These are phyloP conservation scores for Cephonodes hylas DNA, from an alignment of 2,888 invertebrate genomes.

Conservation along the genomic window DNA sequence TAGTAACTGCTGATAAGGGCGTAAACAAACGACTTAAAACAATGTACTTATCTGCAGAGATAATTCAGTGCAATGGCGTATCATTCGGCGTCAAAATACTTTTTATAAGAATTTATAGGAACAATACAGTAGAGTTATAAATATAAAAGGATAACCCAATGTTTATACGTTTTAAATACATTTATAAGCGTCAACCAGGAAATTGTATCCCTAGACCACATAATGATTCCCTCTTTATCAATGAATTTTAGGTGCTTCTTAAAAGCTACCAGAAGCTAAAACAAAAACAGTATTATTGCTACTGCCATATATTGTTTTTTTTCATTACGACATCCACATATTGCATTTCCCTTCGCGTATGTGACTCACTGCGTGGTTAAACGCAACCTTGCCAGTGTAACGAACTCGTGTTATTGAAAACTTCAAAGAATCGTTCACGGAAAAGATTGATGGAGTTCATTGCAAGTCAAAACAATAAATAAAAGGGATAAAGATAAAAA, in stretches of 20 bases:
- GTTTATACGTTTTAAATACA: too few species aligned
- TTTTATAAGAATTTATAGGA: neutral
- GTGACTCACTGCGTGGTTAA: neutral
- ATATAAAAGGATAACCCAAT: too few species aligned
- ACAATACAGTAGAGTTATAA: too few species aligned
- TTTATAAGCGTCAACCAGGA: too few species aligned
- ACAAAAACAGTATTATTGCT: too few species aligned
- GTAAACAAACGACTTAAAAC: neutral
- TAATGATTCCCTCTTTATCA: too few species aligned
- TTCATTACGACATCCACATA: too few species aligned
- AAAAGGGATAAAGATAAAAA: neutral
- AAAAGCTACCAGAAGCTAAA: too few species aligned
- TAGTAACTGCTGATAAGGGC: neutral
- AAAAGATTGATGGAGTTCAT: neutral
- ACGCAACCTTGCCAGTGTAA: neutral
- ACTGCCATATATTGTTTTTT: too few species aligned
- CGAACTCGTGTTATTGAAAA: neutral
- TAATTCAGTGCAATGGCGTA: neutral
- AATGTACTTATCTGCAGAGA: neutral
- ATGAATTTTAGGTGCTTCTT: too few species aligned
- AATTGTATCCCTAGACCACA: too few species aligned
- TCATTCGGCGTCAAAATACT: neutral
- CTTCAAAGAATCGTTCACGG: neutral
- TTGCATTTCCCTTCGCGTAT: neutral
- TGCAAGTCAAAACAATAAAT: neutral